These are phyloP conservation scores for Andrena bucephala DNA, from an alignment of 2,888 invertebrate species.

Conservation along the genomic window DNA sequence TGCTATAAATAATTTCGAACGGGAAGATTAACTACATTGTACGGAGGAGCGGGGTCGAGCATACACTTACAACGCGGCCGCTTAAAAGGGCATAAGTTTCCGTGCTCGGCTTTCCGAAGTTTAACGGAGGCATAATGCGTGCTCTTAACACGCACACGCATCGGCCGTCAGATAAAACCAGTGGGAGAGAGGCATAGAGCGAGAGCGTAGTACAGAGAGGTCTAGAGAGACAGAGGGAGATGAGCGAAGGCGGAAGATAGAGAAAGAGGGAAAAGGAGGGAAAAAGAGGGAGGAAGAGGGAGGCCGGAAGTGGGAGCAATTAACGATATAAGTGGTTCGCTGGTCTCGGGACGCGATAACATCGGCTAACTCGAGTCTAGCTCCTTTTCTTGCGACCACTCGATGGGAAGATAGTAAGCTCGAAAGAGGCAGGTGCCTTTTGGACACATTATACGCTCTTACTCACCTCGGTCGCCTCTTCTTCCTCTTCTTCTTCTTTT, in stretches of 20 bases:
- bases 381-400: constrained; percentile 78
- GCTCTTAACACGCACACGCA: constrained; percentile 63
- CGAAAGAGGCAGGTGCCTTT: constrained; percentile 82
- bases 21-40: constrained; percentile 51
- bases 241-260: constrained; percentile 10
- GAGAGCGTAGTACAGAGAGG: background rate
- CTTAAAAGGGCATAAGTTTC: constrained; percentile 68
- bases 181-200: background rate
- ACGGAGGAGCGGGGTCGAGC: constrained; percentile 32
- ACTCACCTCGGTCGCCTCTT: constrained; percentile 70
- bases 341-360: constrained; percentile 81
- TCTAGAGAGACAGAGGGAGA: constrained; percentile 8
- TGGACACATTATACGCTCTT: constrained; percentile 83
- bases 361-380: constrained; percentile 79
- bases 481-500: constrained; percentile 6
- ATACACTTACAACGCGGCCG: constrained; percentile 47
- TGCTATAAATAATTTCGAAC: constrained; percentile 35
- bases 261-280: constrained; percentile 19
- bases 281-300: constrained; percentile 27
- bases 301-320: constrained; percentile 84
- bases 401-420: constrained; percentile 80
- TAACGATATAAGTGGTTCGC: constrained; percentile 85
- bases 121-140: constrained; percentile 66
- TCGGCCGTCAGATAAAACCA: constrained; percentile 40
- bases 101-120: constrained; percentile 55